Base-by-base conservation (phyloP, 2,888 invertebrate species). In the Apoda limacodes region DNA sequence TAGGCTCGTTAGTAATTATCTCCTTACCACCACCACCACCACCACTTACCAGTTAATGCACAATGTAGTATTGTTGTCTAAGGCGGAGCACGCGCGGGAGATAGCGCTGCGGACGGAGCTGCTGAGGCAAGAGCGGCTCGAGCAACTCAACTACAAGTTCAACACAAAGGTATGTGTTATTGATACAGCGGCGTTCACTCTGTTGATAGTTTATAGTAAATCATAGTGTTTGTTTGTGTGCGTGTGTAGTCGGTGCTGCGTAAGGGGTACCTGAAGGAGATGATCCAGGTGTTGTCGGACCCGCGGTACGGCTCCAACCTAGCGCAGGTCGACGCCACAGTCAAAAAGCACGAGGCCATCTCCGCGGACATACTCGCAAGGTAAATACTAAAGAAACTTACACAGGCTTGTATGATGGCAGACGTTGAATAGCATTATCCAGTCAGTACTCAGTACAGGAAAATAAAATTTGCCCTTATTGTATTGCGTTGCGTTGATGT, bases 281-380 rank as follows among this genome's bases (percentile, higher is more conserved):
- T 98, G 97, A 95, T 93, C 46, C 93, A 93, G 64, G 95, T 98
- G 9, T 76, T 98, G 10, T 92, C 92, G 0, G 95, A 95, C 78
- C 92, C 94, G 1, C 86, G 95, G 32, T 95, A 95, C 68, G 93
- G 93, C 2, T 91, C 91, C 48, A 93, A 92, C 75, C 75, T 97
- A 45, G 86, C 92, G 0, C 96, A 98, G 61, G 95, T 98, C 0
- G 98, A 98, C 63, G 98, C 98, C 2, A 95, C 97, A 0, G 88
- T 98, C 22, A 98, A 98, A 80, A 98, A 98, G 59, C 98, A 98
- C 61, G 98, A 98, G 69, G 98, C 98, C 9, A 96, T 98, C 40
- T 93, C 94, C 38, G 97, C 98, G 0, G 98, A 98, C 60, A 98
- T 98, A 32, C 80, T 97, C 30, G 95, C 98, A 9, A 85, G 89